A percentile compares a stretch with the other conserved stretches of the same genome.
Conservation (phyloP, 2,888 invertebrate species). For the Agriopis leucophaearia region DNA sequence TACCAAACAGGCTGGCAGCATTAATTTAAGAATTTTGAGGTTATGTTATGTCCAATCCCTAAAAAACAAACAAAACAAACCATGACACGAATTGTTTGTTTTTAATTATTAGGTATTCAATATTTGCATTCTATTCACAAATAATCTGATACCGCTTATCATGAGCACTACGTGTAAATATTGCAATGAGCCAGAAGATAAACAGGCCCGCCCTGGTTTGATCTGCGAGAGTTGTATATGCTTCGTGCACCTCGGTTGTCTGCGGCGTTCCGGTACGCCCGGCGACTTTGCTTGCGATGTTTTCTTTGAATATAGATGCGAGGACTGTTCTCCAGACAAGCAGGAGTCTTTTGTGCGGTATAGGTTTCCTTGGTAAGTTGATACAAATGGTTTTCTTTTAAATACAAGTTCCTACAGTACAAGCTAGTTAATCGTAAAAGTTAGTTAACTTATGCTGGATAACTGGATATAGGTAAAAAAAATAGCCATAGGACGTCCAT, state of each 20-base stretch:
- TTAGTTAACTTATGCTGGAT: neutral
- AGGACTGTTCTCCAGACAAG: conserved; percentile 86
- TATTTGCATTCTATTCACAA: too few relatives aligned
- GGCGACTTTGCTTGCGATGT: conserved; percentile 91
- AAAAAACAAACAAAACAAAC: conserved; percentile 1
- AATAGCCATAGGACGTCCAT: too few relatives aligned
- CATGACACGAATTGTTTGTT: neutral
- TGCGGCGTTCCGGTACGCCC: conserved; percentile 89
- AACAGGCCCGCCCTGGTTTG: conserved; percentile 86
- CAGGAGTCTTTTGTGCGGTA: conserved; percentile 88
- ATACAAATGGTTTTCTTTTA: neutral
- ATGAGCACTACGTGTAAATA: conserved; percentile 83
- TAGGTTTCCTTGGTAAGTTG: conserved; percentile 89
- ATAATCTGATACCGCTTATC: neutral
- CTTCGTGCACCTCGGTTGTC: conserved; percentile 89
- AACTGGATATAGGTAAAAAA: too few relatives aligned
- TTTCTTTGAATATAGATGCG: conserved; percentile 90
- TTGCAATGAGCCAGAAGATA: conserved; percentile 83
- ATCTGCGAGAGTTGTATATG: conserved; percentile 87
- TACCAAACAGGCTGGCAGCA: neutral
- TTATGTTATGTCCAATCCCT: neutral
- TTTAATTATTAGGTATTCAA: neutral
- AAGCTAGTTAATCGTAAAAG: neutral
- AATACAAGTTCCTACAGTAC: neutral
- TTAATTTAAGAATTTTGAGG: neutral